Evolutionary conservation across 2,888 invertebrate species (phyloP), one percentile per base, ranked within the genome.

Genomic region (Pediacus dermestoides): DNA sequence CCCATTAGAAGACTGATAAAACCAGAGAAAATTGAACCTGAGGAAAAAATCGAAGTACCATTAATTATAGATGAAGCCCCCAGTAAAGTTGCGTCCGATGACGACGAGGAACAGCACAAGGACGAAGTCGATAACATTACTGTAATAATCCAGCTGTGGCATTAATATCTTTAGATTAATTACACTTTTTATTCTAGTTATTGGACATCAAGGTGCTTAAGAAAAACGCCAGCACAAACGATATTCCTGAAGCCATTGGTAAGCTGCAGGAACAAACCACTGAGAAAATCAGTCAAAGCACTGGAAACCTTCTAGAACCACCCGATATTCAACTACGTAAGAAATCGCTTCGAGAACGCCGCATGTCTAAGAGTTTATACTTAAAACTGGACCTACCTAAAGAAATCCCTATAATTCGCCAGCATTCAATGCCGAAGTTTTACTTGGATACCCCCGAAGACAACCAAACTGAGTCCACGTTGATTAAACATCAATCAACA

Each of bases 351-450:
- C 55, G 57, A 18, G 67, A 69, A 44, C 47, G 69, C 12, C 48
- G 70, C 15, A 60, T 64, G 53, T 68, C 68, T 3, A 64, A 62
- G 35, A 66, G 66, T 43, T 52, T 66, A 4, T 61, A 62, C 28
- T 45, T 69, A 12, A 63, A 60, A 27, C 60, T 68, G 16, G 57
- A 60, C 44, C 38, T 44, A 34, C 34, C 52, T 4, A 58, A 58
- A 39, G 69, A 70, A 41, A 37, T 70, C 8, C 69, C 68, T 0
- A 59, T 70, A 4, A 68, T 69, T 22, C 55, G 67, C 12, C 70
- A 70, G 43, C 58, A 57, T 33, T 68, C 68, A 4, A 64, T 70
- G 57, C 70, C 70, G 1, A 69, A 68, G 52, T 70, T 70, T 40
- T 70, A 64, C 42, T 36, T 68, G 23, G 70, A 68, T 23, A 67